Evolutionary conservation across 2,113 vertebrate species (phyloP).

Genomic region (Melierax canorus): DNA sequence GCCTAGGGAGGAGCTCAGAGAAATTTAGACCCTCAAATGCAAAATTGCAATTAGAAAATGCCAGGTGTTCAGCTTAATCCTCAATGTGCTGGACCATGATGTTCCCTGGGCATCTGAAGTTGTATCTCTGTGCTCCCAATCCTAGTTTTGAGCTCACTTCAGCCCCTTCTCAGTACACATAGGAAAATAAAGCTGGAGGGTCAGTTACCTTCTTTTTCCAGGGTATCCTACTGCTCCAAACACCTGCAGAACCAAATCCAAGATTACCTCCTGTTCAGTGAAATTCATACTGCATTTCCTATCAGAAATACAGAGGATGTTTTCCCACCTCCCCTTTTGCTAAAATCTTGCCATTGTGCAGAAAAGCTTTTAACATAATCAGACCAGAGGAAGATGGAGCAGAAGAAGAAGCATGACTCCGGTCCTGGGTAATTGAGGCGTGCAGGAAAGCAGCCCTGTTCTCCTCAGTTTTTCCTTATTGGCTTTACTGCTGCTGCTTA

Average conservation of each 20-base stretch:
- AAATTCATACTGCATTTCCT: neutral
- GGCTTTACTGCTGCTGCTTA: neutral
- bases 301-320: neutral
- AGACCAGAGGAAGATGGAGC: neutral
- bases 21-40: neutral
- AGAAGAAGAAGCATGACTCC: neutral
- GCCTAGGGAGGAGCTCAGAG: neutral
- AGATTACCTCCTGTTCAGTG: neutral
- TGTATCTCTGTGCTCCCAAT: neutral
- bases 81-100: neutral
- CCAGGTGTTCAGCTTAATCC: neutral
- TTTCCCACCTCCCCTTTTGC: neutral
- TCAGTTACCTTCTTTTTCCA: neutral
- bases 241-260: neutral
- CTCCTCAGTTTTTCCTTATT: neutral
- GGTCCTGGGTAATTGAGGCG: neutral
- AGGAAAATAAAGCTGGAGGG: neutral
- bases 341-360: neutral
- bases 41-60: neutral
- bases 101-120: neutral
- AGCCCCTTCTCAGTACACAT: neutral
- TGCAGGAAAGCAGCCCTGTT: neutral
- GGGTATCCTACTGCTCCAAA: rapidly evolving
- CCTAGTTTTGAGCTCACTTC: neutral
- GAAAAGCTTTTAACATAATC: neutral